A percentile compares a stretch with the other conserved stretches of the same genome.
Evolutionary conservation across 53 echinoderm and acorn worm genomes (phyloP).

Genomic region (Crossaster papposus): DNA sequence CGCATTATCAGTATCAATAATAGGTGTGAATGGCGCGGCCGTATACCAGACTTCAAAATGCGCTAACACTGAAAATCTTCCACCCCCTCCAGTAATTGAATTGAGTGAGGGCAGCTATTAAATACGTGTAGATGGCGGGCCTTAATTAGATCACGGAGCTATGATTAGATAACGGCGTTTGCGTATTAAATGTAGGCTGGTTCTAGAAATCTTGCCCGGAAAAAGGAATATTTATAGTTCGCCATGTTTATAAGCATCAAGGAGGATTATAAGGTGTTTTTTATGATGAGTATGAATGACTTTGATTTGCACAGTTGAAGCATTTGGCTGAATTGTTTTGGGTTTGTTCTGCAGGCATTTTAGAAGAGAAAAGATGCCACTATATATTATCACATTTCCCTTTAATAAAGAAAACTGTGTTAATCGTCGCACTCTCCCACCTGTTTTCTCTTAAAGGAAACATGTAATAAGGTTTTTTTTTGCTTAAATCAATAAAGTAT

Average conservation of each 20-base stretch:
- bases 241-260: not conserved
- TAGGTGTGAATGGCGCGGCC: constrained; percentile 23
- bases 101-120: not conserved
- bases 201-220: not conserved
- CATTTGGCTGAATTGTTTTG: too few relatives aligned
- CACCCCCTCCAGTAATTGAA: not conserved
- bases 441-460: too few relatives aligned
- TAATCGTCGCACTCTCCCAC: too few relatives aligned
- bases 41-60: not conserved
- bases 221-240: not conserved
- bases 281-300: too few relatives aligned
- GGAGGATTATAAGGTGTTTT: not conserved
- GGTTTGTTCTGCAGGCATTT: too few relatives aligned
- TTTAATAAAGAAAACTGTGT: too few relatives aligned
- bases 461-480: too few relatives aligned
- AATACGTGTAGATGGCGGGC: not conserved
- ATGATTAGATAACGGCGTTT: constrained; percentile 4
- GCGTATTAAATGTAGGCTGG: not conserved
- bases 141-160: constrained; percentile 25
- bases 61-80: not conserved
- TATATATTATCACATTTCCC: too few relatives aligned
- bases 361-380: too few relatives aligned
- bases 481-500: too few relatives aligned
- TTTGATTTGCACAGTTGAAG: too few relatives aligned
- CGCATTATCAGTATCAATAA: constrained; percentile 5